Percentiles rank a stretch among this genome's conserved stretches.
phyloP scores from a whole-genome alignment of 2,797 vertebrate species.

The Sebastes wilsoni region DNA sequence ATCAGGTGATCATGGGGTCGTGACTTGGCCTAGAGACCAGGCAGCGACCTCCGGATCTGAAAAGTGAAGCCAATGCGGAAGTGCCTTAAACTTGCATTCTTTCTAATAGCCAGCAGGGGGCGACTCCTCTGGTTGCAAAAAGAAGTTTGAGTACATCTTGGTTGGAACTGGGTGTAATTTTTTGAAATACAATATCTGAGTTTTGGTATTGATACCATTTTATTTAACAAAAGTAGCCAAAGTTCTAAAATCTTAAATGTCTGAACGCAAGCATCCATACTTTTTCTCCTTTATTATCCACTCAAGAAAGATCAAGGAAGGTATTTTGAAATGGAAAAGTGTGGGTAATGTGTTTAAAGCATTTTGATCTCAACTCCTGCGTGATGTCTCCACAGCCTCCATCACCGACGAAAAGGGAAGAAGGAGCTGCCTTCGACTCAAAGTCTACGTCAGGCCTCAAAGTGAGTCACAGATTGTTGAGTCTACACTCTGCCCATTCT shows the following conservation, averaged over 20 bases:
- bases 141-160: neutral
- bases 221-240: neutral
- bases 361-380: constrained; percentile 25
- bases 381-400: constrained; percentile 85
- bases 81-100: neutral
- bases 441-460: constrained; percentile 95
- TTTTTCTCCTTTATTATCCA: too few relatives aligned
- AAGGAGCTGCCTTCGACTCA: constrained; percentile 94
- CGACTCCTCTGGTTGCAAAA: too few relatives aligned
- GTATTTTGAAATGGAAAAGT: neutral
- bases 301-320: neutral
- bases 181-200: neutral
- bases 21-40: neutral
- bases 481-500: constrained; percentile 9
- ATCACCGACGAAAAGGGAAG: constrained; percentile 91
- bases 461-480: constrained; percentile 86
- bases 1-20: neutral
- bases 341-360: neutral
- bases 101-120: too few relatives aligned
- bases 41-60: too few relatives aligned
- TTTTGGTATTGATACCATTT: neutral
- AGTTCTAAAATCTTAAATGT: neutral
- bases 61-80: neutral
- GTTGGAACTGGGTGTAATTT: neutral
- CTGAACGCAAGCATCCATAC: neutral